Percentiles rank a stretch among this genome's conserved stretches.
These are phyloP conservation scores for Plemyria rubiginata DNA, from an alignment of 2,888 invertebrate species.

Conservation along the genomic window DNA sequence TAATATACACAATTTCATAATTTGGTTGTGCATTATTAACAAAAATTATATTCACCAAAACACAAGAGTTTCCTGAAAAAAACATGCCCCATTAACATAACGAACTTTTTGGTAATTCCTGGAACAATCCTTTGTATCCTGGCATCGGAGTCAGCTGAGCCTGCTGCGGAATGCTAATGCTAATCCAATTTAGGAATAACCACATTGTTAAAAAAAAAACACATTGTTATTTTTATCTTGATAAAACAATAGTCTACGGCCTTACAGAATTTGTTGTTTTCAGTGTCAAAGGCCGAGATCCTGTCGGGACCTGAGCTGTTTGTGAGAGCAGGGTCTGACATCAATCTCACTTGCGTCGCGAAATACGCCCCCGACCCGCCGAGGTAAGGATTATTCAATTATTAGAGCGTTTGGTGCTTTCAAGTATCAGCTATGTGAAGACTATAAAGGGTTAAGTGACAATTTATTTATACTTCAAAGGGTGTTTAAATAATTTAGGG, in stretches of 20 bases:
- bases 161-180: neutral
- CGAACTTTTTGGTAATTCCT: no score
- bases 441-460: neutral
- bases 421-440: slow-evolving; percentile 5
- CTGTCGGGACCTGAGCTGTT: slow-evolving; percentile 93
- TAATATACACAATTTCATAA: no score
- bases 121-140: no score
- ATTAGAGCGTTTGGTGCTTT: slow-evolving; percentile 24
- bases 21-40: no score
- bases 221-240: neutral
- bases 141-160: no score
- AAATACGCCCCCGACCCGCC: slow-evolving; percentile 93
- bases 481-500: no score
- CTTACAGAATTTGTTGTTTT: slow-evolving; percentile 43
- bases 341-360: slow-evolving; percentile 95
- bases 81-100: no score
- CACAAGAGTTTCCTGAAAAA: no score
- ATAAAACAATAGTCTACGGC: slow-evolving; percentile 2
- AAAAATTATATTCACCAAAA: no score
- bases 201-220: no score
- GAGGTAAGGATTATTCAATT: slow-evolving; percentile 73
- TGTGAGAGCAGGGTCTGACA: slow-evolving; percentile 95
- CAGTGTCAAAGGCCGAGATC: slow-evolving; percentile 96
- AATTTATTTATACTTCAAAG: no score
- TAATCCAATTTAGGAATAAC: neutral